A percentile compares a stretch with the other conserved stretches of the same genome.
Conservation (phyloP, 2,113 vertebrate genomes). For the Melanerpes formicivorus region DNA sequence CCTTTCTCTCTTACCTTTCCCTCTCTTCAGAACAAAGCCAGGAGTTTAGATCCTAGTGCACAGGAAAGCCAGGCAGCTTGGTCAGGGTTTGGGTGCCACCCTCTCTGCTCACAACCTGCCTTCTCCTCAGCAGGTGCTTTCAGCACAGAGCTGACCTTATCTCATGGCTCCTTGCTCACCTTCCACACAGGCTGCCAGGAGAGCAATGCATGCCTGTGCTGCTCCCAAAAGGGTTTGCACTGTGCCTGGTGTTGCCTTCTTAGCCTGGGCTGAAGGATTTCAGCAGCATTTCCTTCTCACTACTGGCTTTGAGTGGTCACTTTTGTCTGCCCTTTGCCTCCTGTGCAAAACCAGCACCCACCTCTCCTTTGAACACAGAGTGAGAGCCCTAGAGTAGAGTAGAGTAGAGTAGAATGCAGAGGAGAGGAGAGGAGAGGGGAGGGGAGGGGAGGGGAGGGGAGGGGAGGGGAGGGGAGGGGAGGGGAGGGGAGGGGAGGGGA, state of each 20-base stretch:
- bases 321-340: background rate
- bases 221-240: background rate
- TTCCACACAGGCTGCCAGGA: background rate
- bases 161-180: background rate
- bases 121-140: background rate
- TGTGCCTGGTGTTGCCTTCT: background rate
- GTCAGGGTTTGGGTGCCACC: background rate
- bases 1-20: background rate
- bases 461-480: too few relatives aligned
- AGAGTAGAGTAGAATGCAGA: too few relatives aligned
- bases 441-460: too few relatives aligned
- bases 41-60: background rate
- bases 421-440: too few relatives aligned
- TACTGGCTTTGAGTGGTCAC: background rate
- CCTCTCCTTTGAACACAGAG: background rate
- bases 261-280: background rate
- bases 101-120: background rate
- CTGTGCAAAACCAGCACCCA: background rate
- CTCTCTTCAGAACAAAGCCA: background rate
- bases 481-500: too few relatives aligned
- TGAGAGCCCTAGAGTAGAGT: too few relatives aligned
- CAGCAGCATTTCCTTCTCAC: slow-evolving; percentile 1
- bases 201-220: background rate
- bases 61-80: background rate
- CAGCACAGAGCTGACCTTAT: background rate